phyloP scores from a whole-genome alignment of 2,888 invertebrate species.

The Xestia xanthographa region DNA sequence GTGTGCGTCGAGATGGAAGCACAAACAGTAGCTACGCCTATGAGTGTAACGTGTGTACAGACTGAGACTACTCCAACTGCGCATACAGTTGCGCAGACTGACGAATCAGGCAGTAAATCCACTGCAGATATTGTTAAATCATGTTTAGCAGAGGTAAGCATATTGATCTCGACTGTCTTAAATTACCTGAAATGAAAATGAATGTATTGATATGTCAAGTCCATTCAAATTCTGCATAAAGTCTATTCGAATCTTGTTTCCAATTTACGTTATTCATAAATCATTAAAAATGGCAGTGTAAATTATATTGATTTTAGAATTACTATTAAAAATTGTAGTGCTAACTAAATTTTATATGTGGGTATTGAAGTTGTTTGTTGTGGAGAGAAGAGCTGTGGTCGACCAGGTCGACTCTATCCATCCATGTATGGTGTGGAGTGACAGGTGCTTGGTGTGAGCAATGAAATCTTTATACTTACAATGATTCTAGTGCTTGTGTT shows the following conservation, averaged over 20 bases:
- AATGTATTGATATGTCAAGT: neutral
- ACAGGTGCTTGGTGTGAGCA: too few relatives aligned
- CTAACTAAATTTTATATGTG: neutral
- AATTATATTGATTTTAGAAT: neutral
- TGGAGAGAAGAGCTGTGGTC: too few relatives aligned
- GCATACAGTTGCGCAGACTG: constrained; percentile 74
- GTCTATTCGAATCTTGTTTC: neutral
- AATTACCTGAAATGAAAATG: neutral
- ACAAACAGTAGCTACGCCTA: constrained; percentile 71
- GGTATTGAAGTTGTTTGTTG: too few relatives aligned
- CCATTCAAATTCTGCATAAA: neutral
- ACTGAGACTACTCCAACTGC: constrained; percentile 63
- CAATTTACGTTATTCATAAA: neutral
- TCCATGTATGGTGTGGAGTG: too few relatives aligned
- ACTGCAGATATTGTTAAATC: constrained; percentile 76
- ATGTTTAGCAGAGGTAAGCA: constrained; percentile 79
- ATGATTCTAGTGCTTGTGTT: too few relatives aligned
- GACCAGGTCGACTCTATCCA: too few relatives aligned
- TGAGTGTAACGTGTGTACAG: constrained; percentile 60
- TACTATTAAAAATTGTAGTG: neutral
- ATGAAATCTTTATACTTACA: too few relatives aligned
- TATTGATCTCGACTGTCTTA: constrained; percentile 26
- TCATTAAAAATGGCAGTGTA: neutral
- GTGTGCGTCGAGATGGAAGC: constrained; percentile 64
- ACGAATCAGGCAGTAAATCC: constrained; percentile 77